Evolutionary conservation across 1,140 invertebrate species (phyloP), one percentile per base, ranked within the genome.

Genomic region (Drosophila bifasciata): DNA sequence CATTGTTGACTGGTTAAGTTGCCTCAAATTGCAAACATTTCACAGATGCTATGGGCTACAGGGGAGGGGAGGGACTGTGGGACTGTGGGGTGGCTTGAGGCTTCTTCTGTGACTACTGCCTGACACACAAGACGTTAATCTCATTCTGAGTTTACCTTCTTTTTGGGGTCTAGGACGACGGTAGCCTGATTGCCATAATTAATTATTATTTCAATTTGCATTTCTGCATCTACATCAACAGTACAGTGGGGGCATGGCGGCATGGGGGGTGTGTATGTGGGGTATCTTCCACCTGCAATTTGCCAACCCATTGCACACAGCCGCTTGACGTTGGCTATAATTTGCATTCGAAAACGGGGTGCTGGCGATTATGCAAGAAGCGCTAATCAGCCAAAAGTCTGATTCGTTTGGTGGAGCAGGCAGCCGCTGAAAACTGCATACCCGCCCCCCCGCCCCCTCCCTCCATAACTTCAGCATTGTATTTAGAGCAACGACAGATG

Each of bases 191-290:
- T 76, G 76, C 81, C 85, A 88, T 86, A 86, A 86, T 86, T 86
- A 86, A 86, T 86, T 88, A 88, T 80, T 79, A 88, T 86, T 86
- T 86, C 81, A 86, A 86, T 86, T 86, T 86, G 81, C 81, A 86
- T 86, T 73, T 81, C 68, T 36, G 32, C 32, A 36, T 36, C 32
- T 36, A 36, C 32, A 36, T 36, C 69, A 23, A 16, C n/a, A 19
- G 49, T 16, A 9, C 6, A 13, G 23, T 25, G 9, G 23, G 23
- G 13, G 45, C 21, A 11, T 25, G 23, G 19, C n/a, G 19, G 8
- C 9, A 41, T n/a, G 5, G 23, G 13, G 19, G 23, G 19, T 5
- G 3, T 15, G 19, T 5, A 1, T 15, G 17, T n/a, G 9, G 40
- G 13, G 11, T 13, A 51, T 11, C 46, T 45, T 73, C 77, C 77